Evolutionary conservation across 2,888 invertebrate genomes (phyloP).

Genomic region (Hofmannophila pseudospretella): DNA sequence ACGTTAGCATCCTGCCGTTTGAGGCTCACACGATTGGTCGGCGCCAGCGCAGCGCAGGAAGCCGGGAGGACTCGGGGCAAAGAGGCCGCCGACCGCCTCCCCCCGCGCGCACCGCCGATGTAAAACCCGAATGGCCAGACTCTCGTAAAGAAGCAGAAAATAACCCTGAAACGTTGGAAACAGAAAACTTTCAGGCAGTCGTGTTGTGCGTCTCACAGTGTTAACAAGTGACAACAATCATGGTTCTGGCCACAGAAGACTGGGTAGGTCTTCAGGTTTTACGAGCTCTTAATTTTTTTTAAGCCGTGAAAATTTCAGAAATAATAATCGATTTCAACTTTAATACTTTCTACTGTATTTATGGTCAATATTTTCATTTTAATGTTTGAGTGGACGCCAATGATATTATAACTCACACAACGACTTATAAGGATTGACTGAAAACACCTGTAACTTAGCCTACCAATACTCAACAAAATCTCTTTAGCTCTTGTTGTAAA

Average conservation of each 20-base stretch:
- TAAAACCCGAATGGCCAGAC: slow-evolving; percentile 62
- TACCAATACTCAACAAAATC: too few species aligned
- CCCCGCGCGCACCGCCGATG: slow-evolving; percentile 26
- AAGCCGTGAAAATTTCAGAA: neutral
- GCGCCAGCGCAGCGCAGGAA: slow-evolving; percentile 57
- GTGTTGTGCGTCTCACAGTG: slow-evolving; percentile 78
- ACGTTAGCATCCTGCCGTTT: slow-evolving; percentile 75
- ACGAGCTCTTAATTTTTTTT: neutral
- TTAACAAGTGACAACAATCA: slow-evolving; percentile 73
- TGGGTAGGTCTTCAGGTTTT: slow-evolving; percentile 52
- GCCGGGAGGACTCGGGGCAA: slow-evolving; percentile 52
- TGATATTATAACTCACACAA: too few species aligned
- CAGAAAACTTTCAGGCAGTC: slow-evolving; percentile 63
- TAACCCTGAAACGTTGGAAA: slow-evolving; percentile 74
- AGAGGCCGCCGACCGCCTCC: slow-evolving; percentile 28
- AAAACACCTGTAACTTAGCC: too few species aligned
- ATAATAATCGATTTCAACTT: neutral
- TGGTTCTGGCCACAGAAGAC: slow-evolving; percentile 75
- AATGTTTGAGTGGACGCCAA: too few species aligned
- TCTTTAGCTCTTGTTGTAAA: too few species aligned
- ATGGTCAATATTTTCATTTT: too few species aligned
- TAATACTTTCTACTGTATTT: too few species aligned
- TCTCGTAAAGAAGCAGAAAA: slow-evolving; percentile 66
- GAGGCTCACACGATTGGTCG: slow-evolving; percentile 68
- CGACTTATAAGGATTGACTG: too few species aligned